A percentile compares a stretch with the other conserved stretches of the same genome.
Conservation (phyloP, 2,113 vertebrate species). For the Sclerurus mexicanus region DNA sequence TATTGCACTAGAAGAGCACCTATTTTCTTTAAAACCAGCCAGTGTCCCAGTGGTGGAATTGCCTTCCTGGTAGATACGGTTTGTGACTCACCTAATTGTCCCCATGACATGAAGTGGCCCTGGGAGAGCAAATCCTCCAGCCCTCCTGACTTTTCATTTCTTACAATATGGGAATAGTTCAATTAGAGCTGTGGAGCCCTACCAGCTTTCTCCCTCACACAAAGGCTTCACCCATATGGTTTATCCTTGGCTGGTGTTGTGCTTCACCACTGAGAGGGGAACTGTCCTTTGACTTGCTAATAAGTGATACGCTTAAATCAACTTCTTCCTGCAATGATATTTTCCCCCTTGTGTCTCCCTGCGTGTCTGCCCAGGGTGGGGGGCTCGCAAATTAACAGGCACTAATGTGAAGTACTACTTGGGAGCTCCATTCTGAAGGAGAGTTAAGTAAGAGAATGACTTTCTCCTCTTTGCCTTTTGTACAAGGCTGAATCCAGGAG, state of each 20-base stretch:
- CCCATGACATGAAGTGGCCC: neutral
- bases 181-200: neutral
- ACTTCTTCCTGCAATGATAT: neutral
- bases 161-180: neutral
- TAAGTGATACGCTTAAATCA: neutral
- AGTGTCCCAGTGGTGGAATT: neutral
- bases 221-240: neutral
- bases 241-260: neutral
- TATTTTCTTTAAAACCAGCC: neutral
- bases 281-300: neutral
- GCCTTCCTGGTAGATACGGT: neutral
- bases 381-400: neutral
- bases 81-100: neutral
- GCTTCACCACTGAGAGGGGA: neutral
- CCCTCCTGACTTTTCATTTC: neutral
- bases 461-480: neutral
- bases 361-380: neutral
- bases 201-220: neutral
- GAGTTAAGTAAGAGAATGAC: neutral
- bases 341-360: neutral
- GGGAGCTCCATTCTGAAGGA: neutral
- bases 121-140: neutral
- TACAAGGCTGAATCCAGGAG: neutral
- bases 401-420: accelerated
- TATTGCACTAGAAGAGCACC: neutral